These are phyloP conservation scores for Rhynchotus rufescens DNA, from an alignment of 2,797 vertebrate genomes.

Conservation along the genomic window DNA sequence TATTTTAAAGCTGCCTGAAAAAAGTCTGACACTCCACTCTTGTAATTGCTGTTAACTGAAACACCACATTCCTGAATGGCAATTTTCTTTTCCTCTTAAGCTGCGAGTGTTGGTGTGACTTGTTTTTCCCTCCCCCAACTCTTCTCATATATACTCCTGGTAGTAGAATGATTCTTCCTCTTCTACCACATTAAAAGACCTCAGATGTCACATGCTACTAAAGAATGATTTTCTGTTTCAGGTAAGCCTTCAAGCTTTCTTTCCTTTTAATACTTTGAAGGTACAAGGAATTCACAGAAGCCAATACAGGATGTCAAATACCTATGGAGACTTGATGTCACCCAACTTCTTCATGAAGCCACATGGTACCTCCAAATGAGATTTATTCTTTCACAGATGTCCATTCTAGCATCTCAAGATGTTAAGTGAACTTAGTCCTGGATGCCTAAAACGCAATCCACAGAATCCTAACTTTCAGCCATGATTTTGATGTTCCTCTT, in stretches of 20 bases:
- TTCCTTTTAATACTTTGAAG: background rate
- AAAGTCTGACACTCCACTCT: background rate
- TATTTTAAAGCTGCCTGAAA: background rate
- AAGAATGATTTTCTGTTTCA: background rate
- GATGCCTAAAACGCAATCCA: background rate
- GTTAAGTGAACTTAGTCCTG: background rate
- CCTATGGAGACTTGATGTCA: background rate
- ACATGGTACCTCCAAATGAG: background rate
- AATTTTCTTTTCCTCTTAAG: background rate
- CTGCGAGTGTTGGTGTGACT: background rate
- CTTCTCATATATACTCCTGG: background rate
- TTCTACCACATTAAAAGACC: background rate
- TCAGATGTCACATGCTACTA: background rate
- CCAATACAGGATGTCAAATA: background rate
- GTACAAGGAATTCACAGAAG: background rate
- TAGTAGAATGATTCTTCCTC: background rate
- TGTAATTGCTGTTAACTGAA: background rate
- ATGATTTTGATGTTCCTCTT: background rate
- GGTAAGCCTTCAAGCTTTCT: background rate
- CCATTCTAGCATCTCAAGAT: background rate
- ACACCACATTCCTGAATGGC: background rate
- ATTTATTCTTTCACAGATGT: background rate
- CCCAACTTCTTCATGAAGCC: background rate
- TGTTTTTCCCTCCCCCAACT: background rate
- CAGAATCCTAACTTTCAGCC: background rate